These are phyloP conservation scores for Upupa epops DNA, from an alignment of 2,113 vertebrate species.

Conservation along the genomic window DNA sequence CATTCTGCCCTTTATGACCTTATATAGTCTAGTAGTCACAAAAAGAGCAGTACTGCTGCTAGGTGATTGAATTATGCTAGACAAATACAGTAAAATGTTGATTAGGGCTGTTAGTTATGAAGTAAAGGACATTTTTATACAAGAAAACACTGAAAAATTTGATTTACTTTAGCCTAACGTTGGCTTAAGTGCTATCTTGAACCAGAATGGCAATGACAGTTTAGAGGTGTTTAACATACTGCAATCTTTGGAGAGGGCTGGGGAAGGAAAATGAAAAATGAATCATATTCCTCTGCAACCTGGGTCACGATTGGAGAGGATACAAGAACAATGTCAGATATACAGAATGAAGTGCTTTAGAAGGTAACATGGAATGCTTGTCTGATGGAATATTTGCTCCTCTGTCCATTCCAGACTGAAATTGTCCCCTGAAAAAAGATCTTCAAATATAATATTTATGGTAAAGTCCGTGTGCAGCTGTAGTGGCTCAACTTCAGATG, in stretches of 20 bases:
- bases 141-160: background rate
- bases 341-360: background rate
- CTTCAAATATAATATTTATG: background rate
- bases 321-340: background rate
- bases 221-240: background rate
- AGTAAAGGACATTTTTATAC: background rate
- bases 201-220: background rate
- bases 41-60: background rate
- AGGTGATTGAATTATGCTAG: slow-evolving; percentile 6
- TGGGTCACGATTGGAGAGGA: background rate
- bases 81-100: slow-evolving; percentile 2
- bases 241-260: background rate
- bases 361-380: background rate
- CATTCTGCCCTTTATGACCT: background rate
- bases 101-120: background rate
- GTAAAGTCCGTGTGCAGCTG: background rate
- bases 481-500: background rate
- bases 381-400: background rate
- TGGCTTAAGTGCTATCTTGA: background rate
- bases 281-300: background rate
- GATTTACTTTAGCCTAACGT: no score
- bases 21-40: background rate
- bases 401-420: background rate
- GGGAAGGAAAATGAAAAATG: background rate
- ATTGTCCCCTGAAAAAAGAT: background rate